Conservation (phyloP, 2,113 vertebrate genomes). For the Cololabis saira region DNA sequence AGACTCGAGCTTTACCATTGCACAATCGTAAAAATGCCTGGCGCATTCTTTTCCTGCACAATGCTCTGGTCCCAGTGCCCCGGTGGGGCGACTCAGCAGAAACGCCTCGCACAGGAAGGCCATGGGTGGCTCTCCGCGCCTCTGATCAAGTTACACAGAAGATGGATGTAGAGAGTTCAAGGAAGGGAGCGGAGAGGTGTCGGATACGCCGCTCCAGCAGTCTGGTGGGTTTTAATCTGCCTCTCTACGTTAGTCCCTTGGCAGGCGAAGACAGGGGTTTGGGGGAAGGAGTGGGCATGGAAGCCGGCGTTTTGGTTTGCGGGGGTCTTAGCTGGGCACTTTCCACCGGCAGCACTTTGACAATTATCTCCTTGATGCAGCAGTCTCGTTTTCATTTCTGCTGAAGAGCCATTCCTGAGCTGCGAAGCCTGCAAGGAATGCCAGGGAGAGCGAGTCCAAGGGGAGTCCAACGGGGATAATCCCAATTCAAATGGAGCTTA, state of each 20-base stretch:
- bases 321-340: constrained; percentile 33
- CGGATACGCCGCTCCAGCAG: constrained; percentile 40
- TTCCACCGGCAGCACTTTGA: constrained; percentile 56
- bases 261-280: constrained; percentile 17
- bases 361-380: constrained; percentile 74
- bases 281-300: constrained; percentile 30
- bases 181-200: constrained; percentile 6
- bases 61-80: too few species aligned
- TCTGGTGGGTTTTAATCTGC: constrained; percentile 3
- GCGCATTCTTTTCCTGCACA: constrained; percentile 14
- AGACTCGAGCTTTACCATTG: constrained; percentile 4
- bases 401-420: constrained; percentile 49
- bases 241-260: constrained; percentile 34
- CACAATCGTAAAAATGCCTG: constrained; percentile 35
- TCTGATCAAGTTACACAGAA: constrained; percentile 47
- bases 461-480: constrained; percentile 72
- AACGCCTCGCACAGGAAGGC: too few species aligned
- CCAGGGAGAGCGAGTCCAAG: constrained; percentile 41
- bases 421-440: constrained; percentile 67
- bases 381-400: constrained; percentile 46
- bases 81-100: too few species aligned
- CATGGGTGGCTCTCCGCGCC: neutral
- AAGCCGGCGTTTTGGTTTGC: constrained; percentile 16
- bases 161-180: constrained; percentile 28
- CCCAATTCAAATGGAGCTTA: constrained; percentile 79